Base-by-base conservation (phyloP, 2,888 invertebrate genomes). In the Drosophila hamatofila region DNA sequence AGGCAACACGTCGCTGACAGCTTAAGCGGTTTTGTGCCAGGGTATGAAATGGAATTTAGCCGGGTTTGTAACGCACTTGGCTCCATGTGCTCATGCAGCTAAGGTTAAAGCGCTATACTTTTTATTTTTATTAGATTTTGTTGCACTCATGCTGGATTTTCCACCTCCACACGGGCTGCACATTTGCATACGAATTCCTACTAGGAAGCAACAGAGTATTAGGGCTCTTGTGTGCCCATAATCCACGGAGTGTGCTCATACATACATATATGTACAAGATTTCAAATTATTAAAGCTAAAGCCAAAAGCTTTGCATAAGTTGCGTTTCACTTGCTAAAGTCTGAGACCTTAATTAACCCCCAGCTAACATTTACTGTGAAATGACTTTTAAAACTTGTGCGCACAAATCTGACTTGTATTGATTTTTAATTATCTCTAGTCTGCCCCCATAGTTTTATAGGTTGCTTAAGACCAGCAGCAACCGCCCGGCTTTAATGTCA, bases 371-470 rank as follows among this genome's bases (percentile, higher is more conserved):
- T 21, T 39, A 14, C 16, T 27, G 51, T 14, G 30, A 30, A 30
- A 18, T 30, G 30, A 0, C 49, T 25, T 58, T 37, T 27, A 39
- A 51, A n/a, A 39, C 37, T 33, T 18, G 12, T 37, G 14, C 39
- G 27, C 3, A 11, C 37, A 48, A 52, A 52, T 54, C 49, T 21
- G 18, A 51, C 16, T 27, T 51, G 9, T 59, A 78, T 78, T 67
- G 81, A 80, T 80, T 78, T 78, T 60, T 49, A 70, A 79, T 66
- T 73, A 63, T 46, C 16, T 35, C 8, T 37, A 21, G 46, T 18
- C 21, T 12, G 42, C 11, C 14, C 3, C 2, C 30, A 16, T 2
- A 1, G 2, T 6, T n/a, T 11, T 25, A 8, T 7, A 33, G 23
- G 16, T 30, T 8, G 16, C 21, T n/a, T 35, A 44, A 41, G 27